Conservation (phyloP, 2,797 vertebrate genomes). For the Gymnopithys bicolor region DNA sequence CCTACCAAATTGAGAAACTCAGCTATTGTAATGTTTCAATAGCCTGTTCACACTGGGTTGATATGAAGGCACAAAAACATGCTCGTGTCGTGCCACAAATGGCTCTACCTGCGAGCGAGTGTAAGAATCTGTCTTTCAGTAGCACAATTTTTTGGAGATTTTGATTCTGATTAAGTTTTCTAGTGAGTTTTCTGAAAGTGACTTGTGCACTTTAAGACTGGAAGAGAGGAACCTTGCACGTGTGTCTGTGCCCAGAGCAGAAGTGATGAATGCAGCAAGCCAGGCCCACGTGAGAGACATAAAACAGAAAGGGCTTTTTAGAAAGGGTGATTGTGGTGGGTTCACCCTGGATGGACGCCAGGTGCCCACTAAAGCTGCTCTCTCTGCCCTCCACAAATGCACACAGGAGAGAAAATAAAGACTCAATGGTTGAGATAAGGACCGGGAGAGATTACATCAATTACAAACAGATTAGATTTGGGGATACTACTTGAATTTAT, state of each 20-base stretch:
- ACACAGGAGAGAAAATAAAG: neutral
- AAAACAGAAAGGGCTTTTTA: neutral
- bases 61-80: neutral
- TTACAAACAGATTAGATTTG: neutral
- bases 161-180: neutral
- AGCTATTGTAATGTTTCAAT: neutral
- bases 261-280: neutral
- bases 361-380: neutral
- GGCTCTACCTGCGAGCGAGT: neutral
- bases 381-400: neutral
- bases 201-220: neutral
- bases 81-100: accelerated
- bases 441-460: neutral
- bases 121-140: neutral
- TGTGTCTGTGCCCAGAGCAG: neutral
- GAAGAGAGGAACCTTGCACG: neutral
- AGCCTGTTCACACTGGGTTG: neutral
- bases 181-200: neutral
- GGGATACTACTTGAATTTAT: neutral
- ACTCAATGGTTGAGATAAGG: accelerated
- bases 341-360: neutral
- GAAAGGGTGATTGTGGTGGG: neutral
- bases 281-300: neutral
- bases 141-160: neutral
- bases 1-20: neutral